These are phyloP conservation scores for Scarus forsteni DNA, from an alignment of 2,797 vertebrate genomes.

Conservation along the genomic window DNA sequence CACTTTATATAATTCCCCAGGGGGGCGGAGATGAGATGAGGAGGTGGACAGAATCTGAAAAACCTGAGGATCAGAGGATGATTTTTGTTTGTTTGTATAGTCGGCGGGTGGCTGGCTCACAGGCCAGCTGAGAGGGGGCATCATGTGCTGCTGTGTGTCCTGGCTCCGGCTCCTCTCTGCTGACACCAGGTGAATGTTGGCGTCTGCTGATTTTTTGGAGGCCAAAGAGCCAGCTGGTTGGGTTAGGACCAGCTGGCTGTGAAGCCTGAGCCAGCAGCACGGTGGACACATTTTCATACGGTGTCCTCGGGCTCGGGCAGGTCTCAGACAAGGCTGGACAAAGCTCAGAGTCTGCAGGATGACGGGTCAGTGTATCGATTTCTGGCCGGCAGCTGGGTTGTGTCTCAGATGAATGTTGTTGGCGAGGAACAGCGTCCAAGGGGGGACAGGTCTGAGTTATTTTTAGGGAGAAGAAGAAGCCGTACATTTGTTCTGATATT, in stretches of 20 bases:
- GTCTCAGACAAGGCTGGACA: background rate
- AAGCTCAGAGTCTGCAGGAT: constrained; percentile 22
- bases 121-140: background rate
- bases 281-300: constrained; percentile 2
- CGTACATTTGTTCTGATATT: constrained; percentile 12
- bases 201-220: background rate
- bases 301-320: constrained; percentile 3
- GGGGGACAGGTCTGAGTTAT: constrained; percentile 23
- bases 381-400: constrained; percentile 13
- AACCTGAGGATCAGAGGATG: background rate
- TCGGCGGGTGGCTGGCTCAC: background rate
- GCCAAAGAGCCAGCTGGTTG: constrained; percentile 6
- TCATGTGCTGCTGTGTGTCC: constrained; percentile 2
- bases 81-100: constrained; percentile 14
- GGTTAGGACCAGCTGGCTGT: constrained; percentile 18
- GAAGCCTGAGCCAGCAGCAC: constrained; percentile 19
- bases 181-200: constrained; percentile 13
- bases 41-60: constrained; percentile 3
- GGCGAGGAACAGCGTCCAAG: background rate
- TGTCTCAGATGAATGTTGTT: constrained; percentile 35
- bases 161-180: background rate
- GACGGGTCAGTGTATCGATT: constrained; percentile 27
- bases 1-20: constrained; percentile 49
- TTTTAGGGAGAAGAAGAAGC: constrained; percentile 40
- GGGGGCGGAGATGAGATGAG: constrained; percentile 24